Evolutionary conservation across 2,113 vertebrate species (phyloP).

Genomic region (Bos taurus): ARS-UCD2.0 NC_037330.1:8069001-8069500

Average conservation of each 20-base stretch:
- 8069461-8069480: neutral
- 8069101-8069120: neutral
- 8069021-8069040: neutral
- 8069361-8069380: neutral
- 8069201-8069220: neutral
- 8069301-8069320: neutral
- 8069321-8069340: neutral
- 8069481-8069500: neutral
- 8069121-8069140: neutral
- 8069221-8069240: neutral
- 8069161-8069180: neutral
- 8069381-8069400: neutral
- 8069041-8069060: neutral
- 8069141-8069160: neutral
- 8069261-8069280: neutral
- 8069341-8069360: neutral
- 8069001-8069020: neutral
- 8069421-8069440: neutral
- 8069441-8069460: neutral
- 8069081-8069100: neutral
- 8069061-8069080: neutral
- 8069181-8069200: neutral
- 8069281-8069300: neutral
- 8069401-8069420: neutral
- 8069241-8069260: neutral